Evolutionary conservation across 2,113 vertebrate genomes (phyloP).

Genomic region (Micronycteris hirsuta): DNA sequence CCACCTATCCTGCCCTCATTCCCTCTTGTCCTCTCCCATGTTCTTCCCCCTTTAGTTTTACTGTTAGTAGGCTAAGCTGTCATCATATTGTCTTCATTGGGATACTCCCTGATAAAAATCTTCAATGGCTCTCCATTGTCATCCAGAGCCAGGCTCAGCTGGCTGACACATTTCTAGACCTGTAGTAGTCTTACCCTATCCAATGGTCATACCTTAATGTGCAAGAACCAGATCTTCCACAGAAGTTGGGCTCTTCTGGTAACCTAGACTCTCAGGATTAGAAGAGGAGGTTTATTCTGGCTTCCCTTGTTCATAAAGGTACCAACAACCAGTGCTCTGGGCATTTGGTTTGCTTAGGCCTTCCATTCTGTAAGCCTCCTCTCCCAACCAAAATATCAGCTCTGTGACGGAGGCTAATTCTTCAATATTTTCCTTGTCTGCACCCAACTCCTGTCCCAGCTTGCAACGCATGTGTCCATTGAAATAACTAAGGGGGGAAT

Average conservation of each 20-base stretch:
- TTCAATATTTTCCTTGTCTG: not conserved
- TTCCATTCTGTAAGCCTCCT: not conserved
- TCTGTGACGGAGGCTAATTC: not conserved
- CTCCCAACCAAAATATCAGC: not conserved
- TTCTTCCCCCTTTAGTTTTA: not conserved
- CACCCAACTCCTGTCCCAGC: not conserved
- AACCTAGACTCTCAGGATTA: not conserved
- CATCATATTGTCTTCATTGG: not conserved
- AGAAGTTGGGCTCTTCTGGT: not conserved
- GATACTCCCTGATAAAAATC: not conserved
- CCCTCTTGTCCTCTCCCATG: not conserved
- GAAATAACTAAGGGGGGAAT: not conserved
- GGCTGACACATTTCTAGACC: not conserved
- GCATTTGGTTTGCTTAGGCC: not conserved
- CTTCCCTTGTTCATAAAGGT: not conserved
- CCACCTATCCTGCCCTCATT: not conserved
- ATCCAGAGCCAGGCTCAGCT: not conserved
- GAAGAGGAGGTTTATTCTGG: not conserved
- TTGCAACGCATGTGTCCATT: not conserved
- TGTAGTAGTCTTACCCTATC: not conserved
- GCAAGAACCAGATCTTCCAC: not conserved
- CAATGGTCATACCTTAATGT: not conserved
- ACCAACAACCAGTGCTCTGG: not conserved
- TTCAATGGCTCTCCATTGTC: not conserved
- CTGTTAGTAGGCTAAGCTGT: not conserved